Percentiles rank a stretch among this genome's conserved stretches.
Evolutionary conservation across 2,888 invertebrate genomes (phyloP).

Genomic region (Thymelicus sylvestris): DNA sequence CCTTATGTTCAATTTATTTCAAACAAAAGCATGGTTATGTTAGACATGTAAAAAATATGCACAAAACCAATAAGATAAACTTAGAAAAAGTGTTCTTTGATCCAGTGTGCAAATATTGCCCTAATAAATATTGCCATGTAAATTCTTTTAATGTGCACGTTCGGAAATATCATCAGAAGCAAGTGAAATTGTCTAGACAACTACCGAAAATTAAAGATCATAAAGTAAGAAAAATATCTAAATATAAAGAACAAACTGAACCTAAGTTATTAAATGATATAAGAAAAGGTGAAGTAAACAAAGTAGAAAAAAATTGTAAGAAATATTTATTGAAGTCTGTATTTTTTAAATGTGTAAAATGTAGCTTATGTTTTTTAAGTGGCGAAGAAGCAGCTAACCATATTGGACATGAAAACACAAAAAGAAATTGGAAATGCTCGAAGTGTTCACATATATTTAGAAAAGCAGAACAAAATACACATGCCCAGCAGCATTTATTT

Average conservation of each 20-base stretch:
- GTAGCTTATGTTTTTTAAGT: constrained; percentile 63
- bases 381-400: constrained; percentile 53
- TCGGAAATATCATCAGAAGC: constrained; percentile 41
- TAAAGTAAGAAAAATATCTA: constrained; percentile 3
- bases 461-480: constrained; percentile 57
- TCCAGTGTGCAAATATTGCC: constrained; percentile 56
- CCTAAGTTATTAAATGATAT: neutral
- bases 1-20: constrained; percentile 53
- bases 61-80: constrained; percentile 43
- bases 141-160: constrained; percentile 49
- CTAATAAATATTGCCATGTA: constrained; percentile 42
- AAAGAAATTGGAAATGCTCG: constrained; percentile 64
- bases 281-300: constrained; percentile 16
- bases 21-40: constrained; percentile 42
- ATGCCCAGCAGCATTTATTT: constrained; percentile 61
- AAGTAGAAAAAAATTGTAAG: constrained; percentile 14
- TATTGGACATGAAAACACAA: constrained; percentile 55
- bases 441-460: constrained; percentile 60
- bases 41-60: constrained; percentile 50
- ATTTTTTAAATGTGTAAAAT: constrained; percentile 64
- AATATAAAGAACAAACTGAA: constrained; percentile 18
- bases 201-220: neutral
- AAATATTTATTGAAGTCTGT: constrained; percentile 53
- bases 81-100: constrained; percentile 49
- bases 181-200: constrained; percentile 11